phyloP scores from a whole-genome alignment of 2,888 invertebrate species.

The Pachliopta kotzebuea region DNA sequence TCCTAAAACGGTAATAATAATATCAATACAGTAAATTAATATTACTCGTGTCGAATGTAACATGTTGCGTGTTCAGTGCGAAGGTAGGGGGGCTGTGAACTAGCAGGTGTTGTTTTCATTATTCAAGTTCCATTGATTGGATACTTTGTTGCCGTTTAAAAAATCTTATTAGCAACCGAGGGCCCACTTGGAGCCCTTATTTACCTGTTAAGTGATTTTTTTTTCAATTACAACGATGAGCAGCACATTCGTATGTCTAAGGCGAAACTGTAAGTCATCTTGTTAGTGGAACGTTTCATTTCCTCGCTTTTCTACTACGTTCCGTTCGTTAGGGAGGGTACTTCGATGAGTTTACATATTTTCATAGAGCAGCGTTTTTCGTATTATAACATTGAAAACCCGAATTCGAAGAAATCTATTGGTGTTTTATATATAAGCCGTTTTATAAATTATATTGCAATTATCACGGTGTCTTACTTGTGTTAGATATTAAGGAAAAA shows the following conservation, averaged over 20 bases:
- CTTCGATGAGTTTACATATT: conserved; percentile 46
- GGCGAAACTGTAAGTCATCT: conserved; percentile 74
- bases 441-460: no score
- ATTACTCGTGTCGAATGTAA: conserved; percentile 44
- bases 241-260: conserved; percentile 61
- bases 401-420: not conserved
- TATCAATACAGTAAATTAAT: conserved; percentile 38
- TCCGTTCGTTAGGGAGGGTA: conserved; percentile 52
- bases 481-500: no score
- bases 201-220: conserved; percentile 76
- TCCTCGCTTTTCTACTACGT: conserved; percentile 48
- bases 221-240: conserved; percentile 77
- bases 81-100: conserved; percentile 68
- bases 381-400: not conserved
- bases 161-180: conserved; percentile 78
- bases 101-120: conserved; percentile 77
- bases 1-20: conserved; percentile 13
- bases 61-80: conserved; percentile 65
- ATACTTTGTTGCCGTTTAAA: conserved; percentile 79
- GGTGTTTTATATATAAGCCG: not conserved
- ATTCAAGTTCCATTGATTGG: conserved; percentile 80
- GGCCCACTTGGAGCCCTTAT: conserved; percentile 58
- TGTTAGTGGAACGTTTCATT: conserved; percentile 69
- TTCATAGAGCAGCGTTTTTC: conserved; percentile 27
- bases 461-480: no score